A percentile compares a stretch with the other conserved stretches of the same genome.
These are phyloP conservation scores for Gymnopithys bicolor DNA, from an alignment of 2,797 vertebrate species.

Conservation along the genomic window DNA sequence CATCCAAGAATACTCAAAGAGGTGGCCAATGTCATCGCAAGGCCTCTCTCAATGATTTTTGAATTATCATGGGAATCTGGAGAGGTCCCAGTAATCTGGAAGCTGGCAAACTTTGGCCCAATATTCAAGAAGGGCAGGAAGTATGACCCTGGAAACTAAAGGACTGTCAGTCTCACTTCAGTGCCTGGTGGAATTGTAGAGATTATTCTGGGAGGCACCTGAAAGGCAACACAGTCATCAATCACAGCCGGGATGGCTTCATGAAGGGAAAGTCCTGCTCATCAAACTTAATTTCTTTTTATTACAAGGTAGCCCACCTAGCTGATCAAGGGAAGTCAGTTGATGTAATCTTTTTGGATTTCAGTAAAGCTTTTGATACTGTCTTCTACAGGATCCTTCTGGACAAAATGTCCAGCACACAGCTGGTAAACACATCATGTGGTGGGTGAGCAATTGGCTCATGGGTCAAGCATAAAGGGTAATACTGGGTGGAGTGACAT, in stretches of 20 bases:
- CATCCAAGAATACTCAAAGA: not conserved
- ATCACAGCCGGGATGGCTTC: not conserved
- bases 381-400: not conserved
- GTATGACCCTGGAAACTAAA: not conserved
- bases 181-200: not conserved
- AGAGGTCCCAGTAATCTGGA: not conserved
- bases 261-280: not conserved
- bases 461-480: too few relatives aligned
- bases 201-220: not conserved
- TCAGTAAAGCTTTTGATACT: not conserved
- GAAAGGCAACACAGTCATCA: not conserved
- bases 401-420: not conserved
- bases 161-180: not conserved
- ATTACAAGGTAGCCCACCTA: not conserved
- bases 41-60: not conserved
- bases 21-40: not conserved
- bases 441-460: not conserved
- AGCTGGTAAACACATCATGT: not conserved
- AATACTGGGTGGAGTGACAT: not conserved
- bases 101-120: not conserved
- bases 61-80: not conserved
- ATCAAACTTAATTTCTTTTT: not conserved
- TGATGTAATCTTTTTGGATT: not conserved
- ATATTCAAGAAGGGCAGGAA: not conserved
- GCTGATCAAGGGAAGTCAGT: not conserved